These are phyloP conservation scores for Eilema sororculum DNA, from an alignment of 2,888 invertebrate species.

Conservation along the genomic window DNA sequence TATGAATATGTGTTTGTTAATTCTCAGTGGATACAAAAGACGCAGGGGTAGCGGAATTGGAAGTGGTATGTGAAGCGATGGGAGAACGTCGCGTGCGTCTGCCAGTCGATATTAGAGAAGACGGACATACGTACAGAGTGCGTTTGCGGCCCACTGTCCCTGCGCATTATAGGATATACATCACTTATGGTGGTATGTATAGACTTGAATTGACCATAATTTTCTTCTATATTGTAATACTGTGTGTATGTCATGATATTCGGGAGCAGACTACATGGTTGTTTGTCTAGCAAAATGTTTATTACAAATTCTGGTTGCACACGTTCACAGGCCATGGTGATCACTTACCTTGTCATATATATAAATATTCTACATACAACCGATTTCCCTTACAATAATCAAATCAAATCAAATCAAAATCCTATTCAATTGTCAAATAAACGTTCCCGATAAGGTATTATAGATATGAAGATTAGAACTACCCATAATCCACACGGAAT, in stretches of 20 bases:
- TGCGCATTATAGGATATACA: conserved; percentile 91
- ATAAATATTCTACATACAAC: no score
- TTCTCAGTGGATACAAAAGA: conserved; percentile 91
- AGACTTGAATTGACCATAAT: neutral
- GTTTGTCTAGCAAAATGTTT: neutral
- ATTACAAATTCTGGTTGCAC: neutral
- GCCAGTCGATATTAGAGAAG: conserved; percentile 93
- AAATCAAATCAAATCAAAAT: no score
- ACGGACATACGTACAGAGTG: conserved; percentile 92
- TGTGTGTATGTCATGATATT: neutral
- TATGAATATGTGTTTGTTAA: neutral
- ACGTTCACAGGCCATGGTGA: no score
- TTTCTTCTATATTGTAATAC: neutral
- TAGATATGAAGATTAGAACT: no score
- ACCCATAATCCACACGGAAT: no score
- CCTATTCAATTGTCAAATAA: no score
- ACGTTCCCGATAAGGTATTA: no score
- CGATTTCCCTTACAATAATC: no score
- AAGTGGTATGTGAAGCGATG: conserved; percentile 95
- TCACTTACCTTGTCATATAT: no score
- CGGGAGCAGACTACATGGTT: neutral
- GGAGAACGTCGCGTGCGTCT: conserved; percentile 90
- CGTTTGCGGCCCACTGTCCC: conserved; percentile 95
- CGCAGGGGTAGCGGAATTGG: conserved; percentile 94
- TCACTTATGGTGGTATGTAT: conserved; percentile 89